These are phyloP conservation scores for Megaptera novaeangliae DNA, from an alignment of 2,113 vertebrate genomes.

Conservation along the genomic window DNA sequence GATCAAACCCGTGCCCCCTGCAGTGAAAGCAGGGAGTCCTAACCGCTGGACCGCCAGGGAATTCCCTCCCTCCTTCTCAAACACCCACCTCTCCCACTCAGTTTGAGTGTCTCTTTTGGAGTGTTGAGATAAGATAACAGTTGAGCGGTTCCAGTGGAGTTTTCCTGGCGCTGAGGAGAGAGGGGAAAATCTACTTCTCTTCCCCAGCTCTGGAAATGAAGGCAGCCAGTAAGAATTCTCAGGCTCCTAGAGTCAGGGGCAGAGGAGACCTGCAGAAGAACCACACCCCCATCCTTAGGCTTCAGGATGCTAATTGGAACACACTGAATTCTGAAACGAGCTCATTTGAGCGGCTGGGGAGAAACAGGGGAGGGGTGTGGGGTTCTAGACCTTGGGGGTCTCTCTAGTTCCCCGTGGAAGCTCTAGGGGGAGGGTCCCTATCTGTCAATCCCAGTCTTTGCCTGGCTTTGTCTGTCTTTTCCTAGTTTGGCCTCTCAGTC, in stretches of 20 bases:
- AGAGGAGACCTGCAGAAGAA: not conserved
- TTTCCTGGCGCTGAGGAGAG: not conserved
- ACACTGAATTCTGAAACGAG: not conserved
- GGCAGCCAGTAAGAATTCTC: not conserved
- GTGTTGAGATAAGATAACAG: not conserved
- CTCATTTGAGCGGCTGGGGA: not conserved
- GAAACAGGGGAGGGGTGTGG: not conserved
- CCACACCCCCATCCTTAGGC: not conserved
- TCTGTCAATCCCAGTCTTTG: fast-evolving
- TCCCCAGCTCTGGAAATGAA: not conserved
- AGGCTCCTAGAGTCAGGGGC: not conserved
- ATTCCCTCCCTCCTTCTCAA: not conserved
- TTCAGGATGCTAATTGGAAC: not conserved
- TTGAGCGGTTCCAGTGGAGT: not conserved
- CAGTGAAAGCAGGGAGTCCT: not conserved
- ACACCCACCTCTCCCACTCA: not conserved
- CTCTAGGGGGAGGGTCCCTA: not conserved
- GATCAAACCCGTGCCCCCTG: not conserved
- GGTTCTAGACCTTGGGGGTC: not conserved
- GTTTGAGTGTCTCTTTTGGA: not conserved
- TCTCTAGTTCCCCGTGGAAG: not conserved
- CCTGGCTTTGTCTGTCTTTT: not conserved
- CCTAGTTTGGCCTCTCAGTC: not conserved
- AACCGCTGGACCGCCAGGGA: not conserved
- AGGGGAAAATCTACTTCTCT: not conserved